Evolutionary conservation across 2,888 invertebrate species (phyloP).

Genomic region (Odontocerum albicorne): DNA sequence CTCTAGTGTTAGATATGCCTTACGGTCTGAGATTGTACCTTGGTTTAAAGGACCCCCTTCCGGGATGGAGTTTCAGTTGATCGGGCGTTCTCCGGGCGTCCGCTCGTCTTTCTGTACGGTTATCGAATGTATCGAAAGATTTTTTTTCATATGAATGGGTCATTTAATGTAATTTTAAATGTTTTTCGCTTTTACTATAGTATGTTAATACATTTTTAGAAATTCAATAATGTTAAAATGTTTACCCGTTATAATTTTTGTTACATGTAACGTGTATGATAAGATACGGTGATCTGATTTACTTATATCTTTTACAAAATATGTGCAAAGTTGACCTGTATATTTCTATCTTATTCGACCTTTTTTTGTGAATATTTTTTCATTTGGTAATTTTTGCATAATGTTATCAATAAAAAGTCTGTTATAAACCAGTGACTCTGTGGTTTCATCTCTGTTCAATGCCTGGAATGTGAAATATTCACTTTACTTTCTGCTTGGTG

Average conservation of each 20-base stretch:
- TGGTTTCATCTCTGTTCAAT: constrained; percentile 10
- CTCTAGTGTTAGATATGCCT: no score
- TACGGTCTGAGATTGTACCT: constrained; percentile 11
- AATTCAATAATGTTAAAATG: constrained; percentile 26
- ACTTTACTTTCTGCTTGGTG: constrained; percentile 4
- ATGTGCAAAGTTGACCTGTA: constrained; percentile 22
- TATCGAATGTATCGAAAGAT: constrained; percentile 17
- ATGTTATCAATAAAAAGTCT: constrained; percentile 12
- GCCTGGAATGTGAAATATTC: constrained; percentile 15
- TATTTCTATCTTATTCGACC: constrained; percentile 15
- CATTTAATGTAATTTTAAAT: constrained; percentile 32
- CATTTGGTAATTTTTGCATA: constrained; percentile 1
- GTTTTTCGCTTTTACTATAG: constrained; percentile 32
- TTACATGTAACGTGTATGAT: constrained; percentile 11
- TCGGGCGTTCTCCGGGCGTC: constrained; percentile 1
- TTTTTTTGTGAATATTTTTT: constrained; percentile 25
- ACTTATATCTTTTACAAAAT: constrained; percentile 13
- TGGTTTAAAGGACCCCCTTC: not conserved
- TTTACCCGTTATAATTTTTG: constrained; percentile 27
- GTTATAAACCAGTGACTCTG: constrained; percentile 6
- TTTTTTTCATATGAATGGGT: constrained; percentile 29
- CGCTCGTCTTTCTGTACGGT: constrained; percentile 14
- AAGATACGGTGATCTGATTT: constrained; percentile 17
- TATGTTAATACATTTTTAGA: constrained; percentile 31
- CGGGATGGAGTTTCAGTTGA: constrained; percentile 25